Conservation (phyloP, 2,888 invertebrate species). For the Xanthia icteritia region DNA sequence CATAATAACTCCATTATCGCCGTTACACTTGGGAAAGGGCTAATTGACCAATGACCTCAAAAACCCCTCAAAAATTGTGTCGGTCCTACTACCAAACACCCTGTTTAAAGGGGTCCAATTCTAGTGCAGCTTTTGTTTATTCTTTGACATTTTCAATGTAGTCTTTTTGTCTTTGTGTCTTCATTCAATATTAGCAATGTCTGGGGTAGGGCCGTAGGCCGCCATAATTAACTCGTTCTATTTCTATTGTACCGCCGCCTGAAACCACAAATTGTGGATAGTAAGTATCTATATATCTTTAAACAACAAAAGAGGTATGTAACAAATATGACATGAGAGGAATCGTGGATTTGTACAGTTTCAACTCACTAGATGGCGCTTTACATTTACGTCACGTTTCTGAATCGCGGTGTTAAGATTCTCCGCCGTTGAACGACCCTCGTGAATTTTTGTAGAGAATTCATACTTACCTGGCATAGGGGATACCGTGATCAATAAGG, state of each 20-base stretch:
- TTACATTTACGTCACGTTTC: constrained; percentile 8
- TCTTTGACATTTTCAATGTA: neutral
- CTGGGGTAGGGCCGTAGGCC: neutral
- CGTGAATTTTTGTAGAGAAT: neutral
- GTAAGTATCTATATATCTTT: neutral
- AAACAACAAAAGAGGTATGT: neutral
- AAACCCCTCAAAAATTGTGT: neutral
- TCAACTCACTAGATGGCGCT: constrained; percentile 2
- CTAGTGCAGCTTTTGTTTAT: neutral
- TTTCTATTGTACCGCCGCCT: neutral
- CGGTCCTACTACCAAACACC: neutral
- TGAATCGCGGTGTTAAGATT: constrained; percentile 19
- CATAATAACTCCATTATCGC: neutral
- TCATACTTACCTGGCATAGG: constrained; percentile 27
- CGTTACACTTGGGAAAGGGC: neutral
- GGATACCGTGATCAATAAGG: constrained; percentile 33
- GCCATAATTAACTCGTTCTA: no score
- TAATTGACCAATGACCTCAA: neutral
- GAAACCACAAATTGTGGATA: neutral
- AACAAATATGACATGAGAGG: neutral
- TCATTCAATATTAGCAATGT: neutral
- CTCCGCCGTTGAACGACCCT: neutral
- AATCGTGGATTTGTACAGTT: neutral
- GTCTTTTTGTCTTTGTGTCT: neutral
- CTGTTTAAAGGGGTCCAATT: no score